A percentile compares a stretch with the other conserved stretches of the same genome.
Conservation (phyloP, 2,113 vertebrate species). For the Taurulus bubalis region DNA sequence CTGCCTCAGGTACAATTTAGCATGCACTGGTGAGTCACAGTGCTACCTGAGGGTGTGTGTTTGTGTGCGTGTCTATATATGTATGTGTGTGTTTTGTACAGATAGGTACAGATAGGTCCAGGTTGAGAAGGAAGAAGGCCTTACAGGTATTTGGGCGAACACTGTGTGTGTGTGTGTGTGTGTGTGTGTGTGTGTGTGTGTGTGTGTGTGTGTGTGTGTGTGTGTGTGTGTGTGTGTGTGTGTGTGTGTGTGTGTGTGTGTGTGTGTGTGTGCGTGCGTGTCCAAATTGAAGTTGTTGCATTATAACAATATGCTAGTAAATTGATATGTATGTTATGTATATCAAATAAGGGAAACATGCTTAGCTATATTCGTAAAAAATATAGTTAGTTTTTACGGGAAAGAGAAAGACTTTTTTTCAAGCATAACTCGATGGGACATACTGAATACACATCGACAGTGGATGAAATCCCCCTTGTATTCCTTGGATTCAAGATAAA, state of each 20-base stretch:
- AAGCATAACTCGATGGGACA: background rate
- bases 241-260: background rate
- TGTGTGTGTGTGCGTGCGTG: background rate
- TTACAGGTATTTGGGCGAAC: conserved; percentile 6
- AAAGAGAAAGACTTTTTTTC: background rate
- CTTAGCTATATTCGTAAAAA: background rate
- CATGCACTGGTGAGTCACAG: conserved; percentile 51
- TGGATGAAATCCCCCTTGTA: background rate
- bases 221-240: background rate
- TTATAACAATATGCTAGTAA: background rate
- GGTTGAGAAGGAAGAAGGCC: conserved; percentile 1
- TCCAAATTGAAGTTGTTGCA: background rate
- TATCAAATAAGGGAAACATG: background rate
- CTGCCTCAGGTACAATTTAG: conserved; percentile 58
- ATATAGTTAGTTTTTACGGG: background rate
- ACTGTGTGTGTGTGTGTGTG: background rate
- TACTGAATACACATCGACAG: background rate
- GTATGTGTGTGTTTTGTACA: conserved; percentile 27
- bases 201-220: background rate
- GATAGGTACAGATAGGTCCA: conserved; percentile 32
- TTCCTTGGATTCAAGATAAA: background rate
- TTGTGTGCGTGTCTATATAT: conserved; percentile 34
- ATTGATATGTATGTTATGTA: background rate
- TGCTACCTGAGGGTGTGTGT: conserved; percentile 21
- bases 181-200: background rate